Conservation (phyloP, 1,140 invertebrate genomes). For the Bombus ignitus region DNA sequence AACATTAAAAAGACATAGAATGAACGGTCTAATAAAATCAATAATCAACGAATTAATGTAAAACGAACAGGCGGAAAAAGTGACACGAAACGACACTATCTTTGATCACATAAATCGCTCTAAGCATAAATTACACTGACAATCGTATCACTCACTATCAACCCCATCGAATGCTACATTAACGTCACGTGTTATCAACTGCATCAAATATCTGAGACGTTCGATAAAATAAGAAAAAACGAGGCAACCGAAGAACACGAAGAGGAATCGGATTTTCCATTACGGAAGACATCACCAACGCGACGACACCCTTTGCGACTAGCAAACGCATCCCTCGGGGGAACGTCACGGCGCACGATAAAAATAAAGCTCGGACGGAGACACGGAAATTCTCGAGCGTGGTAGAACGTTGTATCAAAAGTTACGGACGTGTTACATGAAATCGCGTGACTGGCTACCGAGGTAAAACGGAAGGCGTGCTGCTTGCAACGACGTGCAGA, state of each 20-base stretch:
- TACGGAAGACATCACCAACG: neutral
- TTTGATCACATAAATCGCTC: neutral
- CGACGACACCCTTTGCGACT: no score
- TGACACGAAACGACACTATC: neutral
- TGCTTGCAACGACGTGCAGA: conserved; percentile 65
- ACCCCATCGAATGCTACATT: no score
- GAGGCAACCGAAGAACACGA: no score
- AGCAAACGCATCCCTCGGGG: no score
- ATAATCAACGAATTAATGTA: no score
- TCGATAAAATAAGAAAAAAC: neutral
- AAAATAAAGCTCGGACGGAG: conserved; percentile 26
- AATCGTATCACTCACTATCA: neutral
- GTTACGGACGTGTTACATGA: conserved; percentile 45
- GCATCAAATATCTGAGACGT: neutral
- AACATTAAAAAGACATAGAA: no score
- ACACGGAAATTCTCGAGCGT: conserved; percentile 26
- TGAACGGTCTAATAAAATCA: no score
- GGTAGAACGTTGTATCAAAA: conserved; percentile 37
- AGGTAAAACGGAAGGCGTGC: conserved; percentile 58
- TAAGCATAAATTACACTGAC: neutral
- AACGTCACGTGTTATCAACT: neutral
- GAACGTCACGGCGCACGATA: neutral
- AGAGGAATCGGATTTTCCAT: neutral
- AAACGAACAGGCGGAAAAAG: no score
- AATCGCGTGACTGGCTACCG: conserved; percentile 57